phyloP scores from a whole-genome alignment of 1,140 invertebrate species.

The Polypedilum vanderplanki region DNA sequence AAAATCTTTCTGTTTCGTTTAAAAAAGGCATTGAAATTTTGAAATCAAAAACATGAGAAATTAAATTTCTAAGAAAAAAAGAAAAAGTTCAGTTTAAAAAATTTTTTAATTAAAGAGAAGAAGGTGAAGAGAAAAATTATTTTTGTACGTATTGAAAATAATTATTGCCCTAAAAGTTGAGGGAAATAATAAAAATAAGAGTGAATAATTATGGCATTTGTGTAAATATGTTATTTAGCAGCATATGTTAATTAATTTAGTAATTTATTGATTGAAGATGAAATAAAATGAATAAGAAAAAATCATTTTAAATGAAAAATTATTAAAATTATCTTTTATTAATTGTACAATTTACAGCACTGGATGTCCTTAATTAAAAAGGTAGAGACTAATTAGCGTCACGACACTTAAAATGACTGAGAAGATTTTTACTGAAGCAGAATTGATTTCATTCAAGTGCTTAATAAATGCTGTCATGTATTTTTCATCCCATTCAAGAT shows the following conservation, averaged over 20 bases:
- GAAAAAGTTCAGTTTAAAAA: too few species aligned
- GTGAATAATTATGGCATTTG: not conserved
- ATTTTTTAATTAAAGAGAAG: too few species aligned
- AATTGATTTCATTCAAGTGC: not conserved
- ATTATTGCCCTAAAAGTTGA: too few species aligned
- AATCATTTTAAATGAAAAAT: not conserved
- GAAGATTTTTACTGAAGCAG: not conserved
- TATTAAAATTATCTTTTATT: too few species aligned
- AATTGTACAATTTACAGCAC: not conserved
- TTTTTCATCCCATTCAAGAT: conserved; percentile 31
- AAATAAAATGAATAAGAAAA: not conserved
- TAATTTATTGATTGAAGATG: not conserved
- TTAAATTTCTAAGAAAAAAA: too few species aligned
- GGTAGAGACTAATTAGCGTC: not conserved
- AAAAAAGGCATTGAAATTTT: too few species aligned
- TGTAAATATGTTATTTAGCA: conserved; percentile 15
- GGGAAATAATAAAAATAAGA: too few species aligned
- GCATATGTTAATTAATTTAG: conserved; percentile 12
- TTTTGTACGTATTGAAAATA: too few species aligned
- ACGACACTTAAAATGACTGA: not conserved
- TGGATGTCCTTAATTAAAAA: not conserved
- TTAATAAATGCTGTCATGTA: conserved; percentile 11
- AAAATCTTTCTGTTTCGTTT: too few species aligned
- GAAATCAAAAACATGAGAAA: too few species aligned
- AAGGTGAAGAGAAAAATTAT: too few species aligned